Base-by-base conservation (phyloP, 2,113 vertebrate genomes). In the Terrapene triunguis region DNA sequence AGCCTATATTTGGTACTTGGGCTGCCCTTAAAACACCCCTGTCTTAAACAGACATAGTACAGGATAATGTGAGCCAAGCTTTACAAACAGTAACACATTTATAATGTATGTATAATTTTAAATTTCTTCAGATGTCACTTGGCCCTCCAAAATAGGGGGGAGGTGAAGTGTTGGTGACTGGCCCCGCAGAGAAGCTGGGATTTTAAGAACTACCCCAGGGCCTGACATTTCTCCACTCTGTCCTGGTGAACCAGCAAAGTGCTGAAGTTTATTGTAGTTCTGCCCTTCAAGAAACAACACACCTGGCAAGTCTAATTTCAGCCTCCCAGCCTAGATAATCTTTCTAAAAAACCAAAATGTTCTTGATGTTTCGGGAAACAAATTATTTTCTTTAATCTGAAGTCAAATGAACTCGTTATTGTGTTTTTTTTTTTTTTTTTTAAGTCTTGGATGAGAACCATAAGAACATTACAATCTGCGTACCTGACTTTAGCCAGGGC, bases 381-480 rank as follows among this genome's bases (percentile, higher is more conserved):
- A 84, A 90, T 6, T 55, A 84, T 5, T 14, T n/a, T 6, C 24
- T 47, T 88, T 27, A 57, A 8, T 47, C 19, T 89, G 85, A 91
- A 74, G 29, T 65, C 62, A 69, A 95, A 89, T 82, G 5, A 92
- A 4, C 48, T 50, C 86, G 9, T 59, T n/a, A n/a, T 42, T 89
- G 55, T 82, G n/a, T n/a, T n/a, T n/a, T 93, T 84, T 97, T 25
- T 6, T 5, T 44, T 44, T 44, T 95, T 87, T 96, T 55, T 82
- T n/a, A 97, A 99, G 98, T 97, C 84, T 83, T 97, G 76, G 98
- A 98, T 91, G 97, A 97, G 84, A 98, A 95, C 11, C 98, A 99
- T n/a, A 93, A 91, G 82, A 99, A 99, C 92, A 85, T 97, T 82
- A 99, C 99, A 0, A 99, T 99, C 85, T 99, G 99, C 89, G 98